phyloP scores from a whole-genome alignment of 2,113 vertebrate species.

The Tapirus terrestris region DNA sequence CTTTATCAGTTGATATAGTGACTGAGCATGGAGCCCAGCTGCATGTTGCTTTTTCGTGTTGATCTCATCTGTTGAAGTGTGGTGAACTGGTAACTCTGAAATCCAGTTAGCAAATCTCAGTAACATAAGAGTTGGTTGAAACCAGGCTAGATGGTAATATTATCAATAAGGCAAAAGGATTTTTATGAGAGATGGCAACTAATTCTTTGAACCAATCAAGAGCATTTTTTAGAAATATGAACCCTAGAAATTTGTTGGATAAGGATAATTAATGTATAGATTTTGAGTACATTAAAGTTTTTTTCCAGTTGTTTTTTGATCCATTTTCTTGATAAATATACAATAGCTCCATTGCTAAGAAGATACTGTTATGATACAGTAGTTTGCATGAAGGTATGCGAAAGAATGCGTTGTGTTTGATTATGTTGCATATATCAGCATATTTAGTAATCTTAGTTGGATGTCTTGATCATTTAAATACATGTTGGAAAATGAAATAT shows the following conservation, averaged over 20 bases:
- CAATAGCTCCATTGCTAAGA: not conserved
- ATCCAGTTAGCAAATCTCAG: not conserved
- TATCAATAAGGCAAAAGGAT: not conserved
- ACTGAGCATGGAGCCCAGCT: not conserved
- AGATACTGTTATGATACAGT: not conserved
- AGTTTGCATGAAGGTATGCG: not conserved
- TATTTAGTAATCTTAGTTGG: not conserved
- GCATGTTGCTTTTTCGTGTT: not conserved
- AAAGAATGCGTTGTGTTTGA: not conserved
- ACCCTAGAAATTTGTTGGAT: not conserved
- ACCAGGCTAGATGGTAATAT: not conserved
- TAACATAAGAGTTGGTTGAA: not conserved
- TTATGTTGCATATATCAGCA: not conserved
- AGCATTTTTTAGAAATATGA: not conserved
- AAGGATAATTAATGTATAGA: not conserved
- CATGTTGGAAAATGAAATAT: not conserved
- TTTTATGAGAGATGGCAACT: not conserved
- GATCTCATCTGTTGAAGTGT: not conserved
- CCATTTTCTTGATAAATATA: not conserved
- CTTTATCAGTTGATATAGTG: not conserved
- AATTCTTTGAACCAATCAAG: slow-evolving; percentile 9
- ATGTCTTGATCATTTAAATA: not conserved
- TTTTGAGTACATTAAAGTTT: not conserved
- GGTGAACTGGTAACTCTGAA: not conserved
- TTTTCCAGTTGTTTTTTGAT: not conserved